Evolutionary conservation across 1,140 invertebrate species (phyloP), one percentile per base, ranked within the genome.

Genomic region (Rhizoglyphus robini): DNA sequence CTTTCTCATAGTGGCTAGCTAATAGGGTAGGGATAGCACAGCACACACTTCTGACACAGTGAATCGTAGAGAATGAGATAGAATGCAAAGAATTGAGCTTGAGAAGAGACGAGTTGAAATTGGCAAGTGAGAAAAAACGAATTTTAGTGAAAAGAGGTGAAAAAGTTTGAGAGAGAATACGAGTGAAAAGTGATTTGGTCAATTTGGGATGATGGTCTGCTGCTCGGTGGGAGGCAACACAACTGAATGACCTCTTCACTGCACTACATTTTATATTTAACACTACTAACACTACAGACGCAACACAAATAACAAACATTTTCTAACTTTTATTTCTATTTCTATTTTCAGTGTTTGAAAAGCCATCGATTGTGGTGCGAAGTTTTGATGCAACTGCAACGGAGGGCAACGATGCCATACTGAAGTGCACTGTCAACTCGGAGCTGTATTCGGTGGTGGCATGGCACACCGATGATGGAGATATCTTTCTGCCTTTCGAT

Each of bases 401-500:
- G 27, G 58, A 60, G 13, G 58, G 58, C 27, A 60, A 60, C 36
- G 58, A 60, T 27, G 58, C 58, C 1, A 3, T 60, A 46, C 3
- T 60, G 11, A 60, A 60, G 29, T 60, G 58, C 27, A 38, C 58
- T 27, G 27, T 8, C 13, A 60, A 13, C 13, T 60, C 58, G 3
- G 58, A 60, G 13, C 30, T 60, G 27, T 60, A 60, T 27, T 23
- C 15, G 15, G 58, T 60, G 58, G 58, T 60, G n/a, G 58, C 58
- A 20, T 60, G 58, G 58, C 15, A 29, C 15, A 60, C 58, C 58
- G 58, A 60, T 46, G 58, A 60, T 46, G 58, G 27, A 15, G 58
- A 60, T 34, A 60, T 60, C 27, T 29, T 32, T n/a, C 29, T 60
- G 29, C 58, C 58, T 20, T 60, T 60, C 36, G 58, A 51, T 51